Evolutionary conservation across 2,888 invertebrate genomes (phyloP).

Genomic region (Tetragnatha montana): DNA sequence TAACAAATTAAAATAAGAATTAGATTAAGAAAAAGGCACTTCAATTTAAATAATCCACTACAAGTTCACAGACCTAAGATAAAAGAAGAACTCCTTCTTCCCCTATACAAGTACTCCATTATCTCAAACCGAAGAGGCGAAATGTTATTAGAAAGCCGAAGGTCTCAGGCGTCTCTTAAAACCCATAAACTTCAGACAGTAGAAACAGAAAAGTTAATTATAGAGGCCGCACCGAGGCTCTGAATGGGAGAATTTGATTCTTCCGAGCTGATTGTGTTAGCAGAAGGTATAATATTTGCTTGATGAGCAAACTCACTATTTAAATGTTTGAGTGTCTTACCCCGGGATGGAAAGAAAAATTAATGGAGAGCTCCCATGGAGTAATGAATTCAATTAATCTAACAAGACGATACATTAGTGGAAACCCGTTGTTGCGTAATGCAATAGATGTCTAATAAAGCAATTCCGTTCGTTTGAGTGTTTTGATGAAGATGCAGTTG

Average conservation of each 20-base stretch:
- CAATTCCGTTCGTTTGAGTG: neutral
- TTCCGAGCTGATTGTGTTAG: neutral
- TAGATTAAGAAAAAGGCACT: too few species aligned
- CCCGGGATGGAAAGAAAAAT: neutral
- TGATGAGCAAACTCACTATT: neutral
- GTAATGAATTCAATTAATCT: slow-evolving; percentile 1
- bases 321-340: neutral
- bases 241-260: neutral
- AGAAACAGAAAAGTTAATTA: neutral
- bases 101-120: neutral
- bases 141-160: neutral
- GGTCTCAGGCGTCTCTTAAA: neutral
- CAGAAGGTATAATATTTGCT: neutral
- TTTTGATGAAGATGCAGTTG: neutral
- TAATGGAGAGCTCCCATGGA: neutral
- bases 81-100: neutral
- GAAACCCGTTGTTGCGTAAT: neutral
- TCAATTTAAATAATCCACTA: too few species aligned
- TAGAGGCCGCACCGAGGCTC: neutral
- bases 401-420: neutral
- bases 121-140: neutral
- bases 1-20: too few species aligned
- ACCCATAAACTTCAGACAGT: neutral
- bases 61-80: neutral
- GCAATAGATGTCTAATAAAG: neutral